Base-by-base conservation (phyloP, 2,888 invertebrate species). In the Rotaria magnacalcarata region DNA sequence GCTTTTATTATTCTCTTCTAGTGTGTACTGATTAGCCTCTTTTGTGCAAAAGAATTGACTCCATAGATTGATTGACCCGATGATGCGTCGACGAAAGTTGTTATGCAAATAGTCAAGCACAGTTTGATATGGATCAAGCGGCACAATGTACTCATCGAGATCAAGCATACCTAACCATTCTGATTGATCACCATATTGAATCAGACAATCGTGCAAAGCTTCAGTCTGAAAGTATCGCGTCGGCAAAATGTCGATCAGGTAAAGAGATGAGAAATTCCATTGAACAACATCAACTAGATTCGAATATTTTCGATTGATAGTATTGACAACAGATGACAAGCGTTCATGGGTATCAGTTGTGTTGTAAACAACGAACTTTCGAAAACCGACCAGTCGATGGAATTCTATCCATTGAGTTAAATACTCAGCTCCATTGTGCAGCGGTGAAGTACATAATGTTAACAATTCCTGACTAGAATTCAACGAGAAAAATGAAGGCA, bases 101-200 rank as follows among this genome's bases (percentile, higher is more conserved):
- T 43, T 16, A 43, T 24, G 75, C 8, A 75, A 3, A 43, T 43
- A 75, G 16, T 75, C 75, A 75, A 8, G 2, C 2, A 75, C 27
- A 21, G 75, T 75, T 75, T 41, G 2, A 75, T 43, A 75, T 43
- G 75, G 75, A 43, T 2, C 7, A 21, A 75, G 24, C 14, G 75
- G 43, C 16, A 75, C 24, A 19, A 75, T 43, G 16, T 75, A 75
- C 41, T 75, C 75, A 19, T 75, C 75, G 8, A 75, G 43, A 75
- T 75, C 75, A 0, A 75, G 10, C 75, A 19, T 19, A 21, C 75
- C 75, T 43, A 75, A 43, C 75, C 75, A 75, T 14, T 75, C 75
- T 43, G 75, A 75, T 43, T 75, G 75, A 75, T 75, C 75, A 75
- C 75, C 75, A 43, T 43, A 75, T 4, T 43, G 75, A 27, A 75